These are phyloP conservation scores for Regulus satrapa DNA, from an alignment of 2,113 vertebrate species.

Conservation along the genomic window DNA sequence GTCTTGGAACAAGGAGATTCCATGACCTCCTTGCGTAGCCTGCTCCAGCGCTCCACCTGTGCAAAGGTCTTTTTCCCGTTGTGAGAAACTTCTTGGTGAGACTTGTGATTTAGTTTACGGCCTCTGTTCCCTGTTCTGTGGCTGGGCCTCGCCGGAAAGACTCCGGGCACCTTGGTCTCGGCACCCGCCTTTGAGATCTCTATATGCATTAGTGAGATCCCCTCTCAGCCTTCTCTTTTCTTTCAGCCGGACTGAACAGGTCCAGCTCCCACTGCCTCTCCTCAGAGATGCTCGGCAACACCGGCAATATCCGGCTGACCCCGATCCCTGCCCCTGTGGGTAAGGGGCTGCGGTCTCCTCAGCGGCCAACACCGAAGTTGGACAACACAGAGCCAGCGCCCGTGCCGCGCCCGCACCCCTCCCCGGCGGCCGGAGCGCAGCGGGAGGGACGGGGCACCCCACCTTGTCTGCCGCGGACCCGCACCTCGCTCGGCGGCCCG, in stretches of 20 bases:
- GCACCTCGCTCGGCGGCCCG: accelerated
- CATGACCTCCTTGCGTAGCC: not conserved
- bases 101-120: not conserved
- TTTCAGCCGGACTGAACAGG: not conserved
- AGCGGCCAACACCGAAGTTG: accelerated
- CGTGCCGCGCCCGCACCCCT: accelerated
- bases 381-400: accelerated
- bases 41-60: not conserved
- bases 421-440: too few species aligned
- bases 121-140: not conserved
- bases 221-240: not conserved
- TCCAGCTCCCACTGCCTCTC: not conserved
- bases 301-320: accelerated
- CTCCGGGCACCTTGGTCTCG: not conserved
- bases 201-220: too few species aligned
- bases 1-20: not conserved
- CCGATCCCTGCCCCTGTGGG: accelerated
- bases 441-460: too few species aligned
- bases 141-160: not conserved
- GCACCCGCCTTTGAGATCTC: not conserved
- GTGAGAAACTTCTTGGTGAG: not conserved
- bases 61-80: not conserved
- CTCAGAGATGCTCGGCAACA: not conserved
- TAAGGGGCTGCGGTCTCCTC: accelerated
- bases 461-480: too few species aligned